Conservation (phyloP, 2,113 vertebrate species). For the Rhinogobius similis region DNA sequence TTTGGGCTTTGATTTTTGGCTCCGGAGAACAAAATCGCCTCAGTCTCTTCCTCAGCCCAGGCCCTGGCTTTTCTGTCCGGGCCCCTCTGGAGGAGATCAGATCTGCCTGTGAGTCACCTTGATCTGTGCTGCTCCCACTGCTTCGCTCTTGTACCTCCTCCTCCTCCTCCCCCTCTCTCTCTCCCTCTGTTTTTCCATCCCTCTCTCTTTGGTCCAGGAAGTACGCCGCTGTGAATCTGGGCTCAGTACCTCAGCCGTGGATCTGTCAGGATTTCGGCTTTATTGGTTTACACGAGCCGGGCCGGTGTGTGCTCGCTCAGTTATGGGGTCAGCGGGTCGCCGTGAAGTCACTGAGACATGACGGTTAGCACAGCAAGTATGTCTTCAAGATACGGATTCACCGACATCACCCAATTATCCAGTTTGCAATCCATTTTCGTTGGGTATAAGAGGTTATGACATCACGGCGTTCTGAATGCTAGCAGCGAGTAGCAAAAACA, state of each 20-base stretch:
- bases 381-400: neutral
- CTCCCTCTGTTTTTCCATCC: conserved; percentile 12
- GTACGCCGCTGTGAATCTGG: conserved; percentile 12
- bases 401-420: neutral
- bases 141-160: conserved; percentile 27
- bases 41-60: neutral
- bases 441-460: no score
- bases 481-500: no score
- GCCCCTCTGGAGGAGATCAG: conserved; percentile 40
- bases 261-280: conserved; percentile 41
- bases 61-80: conserved; percentile 17
- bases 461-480: no score
- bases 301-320: conserved; percentile 1
- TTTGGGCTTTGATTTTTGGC: neutral
- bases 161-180: neutral
- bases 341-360: neutral
- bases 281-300: conserved; percentile 32
- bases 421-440: no score
- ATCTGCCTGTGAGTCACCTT: conserved; percentile 45
- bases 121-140: conserved; percentile 39
- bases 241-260: conserved; percentile 13
- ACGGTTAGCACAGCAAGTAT: neutral
- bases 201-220: conserved; percentile 26
- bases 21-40: neutral
- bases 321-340: neutral